Conservation (phyloP, 1,140 invertebrate species). For the Rhysida immarginata region DNA sequence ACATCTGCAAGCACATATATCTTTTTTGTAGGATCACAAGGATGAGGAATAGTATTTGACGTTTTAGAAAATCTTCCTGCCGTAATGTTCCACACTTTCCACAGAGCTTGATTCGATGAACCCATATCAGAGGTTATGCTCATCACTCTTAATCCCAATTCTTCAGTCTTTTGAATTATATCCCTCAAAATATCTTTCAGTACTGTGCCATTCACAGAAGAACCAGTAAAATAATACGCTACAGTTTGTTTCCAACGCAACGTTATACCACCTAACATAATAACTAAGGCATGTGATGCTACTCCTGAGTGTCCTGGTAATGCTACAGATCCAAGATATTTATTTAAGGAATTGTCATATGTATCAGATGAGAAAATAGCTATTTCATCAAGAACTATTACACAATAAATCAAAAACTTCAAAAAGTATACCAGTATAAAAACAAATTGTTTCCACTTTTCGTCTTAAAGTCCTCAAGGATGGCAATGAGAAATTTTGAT, state of each 20-base stretch:
- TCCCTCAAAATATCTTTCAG: background rate
- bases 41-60: background rate
- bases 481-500: too few relatives aligned
- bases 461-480: too few relatives aligned
- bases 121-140: background rate
- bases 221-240: background rate
- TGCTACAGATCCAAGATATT: background rate
- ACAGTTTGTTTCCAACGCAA: background rate
- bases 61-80: background rate
- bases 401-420: too few relatives aligned
- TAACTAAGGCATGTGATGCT: background rate
- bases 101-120: background rate
- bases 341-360: background rate
- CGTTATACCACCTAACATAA: background rate
- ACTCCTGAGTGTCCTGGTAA: too few relatives aligned
- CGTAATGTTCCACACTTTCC: background rate
- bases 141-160: background rate
- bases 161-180: background rate
- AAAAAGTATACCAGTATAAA: too few relatives aligned
- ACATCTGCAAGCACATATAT: background rate
- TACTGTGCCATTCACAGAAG: background rate
- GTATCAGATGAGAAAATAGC: too few relatives aligned
- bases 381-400: too few relatives aligned
- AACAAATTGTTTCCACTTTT: too few relatives aligned
- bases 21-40: background rate